A percentile compares a stretch with the other conserved stretches of the same genome.
phyloP scores from a whole-genome alignment of 1,140 invertebrate species.

The Ylistrum balloti region DNA sequence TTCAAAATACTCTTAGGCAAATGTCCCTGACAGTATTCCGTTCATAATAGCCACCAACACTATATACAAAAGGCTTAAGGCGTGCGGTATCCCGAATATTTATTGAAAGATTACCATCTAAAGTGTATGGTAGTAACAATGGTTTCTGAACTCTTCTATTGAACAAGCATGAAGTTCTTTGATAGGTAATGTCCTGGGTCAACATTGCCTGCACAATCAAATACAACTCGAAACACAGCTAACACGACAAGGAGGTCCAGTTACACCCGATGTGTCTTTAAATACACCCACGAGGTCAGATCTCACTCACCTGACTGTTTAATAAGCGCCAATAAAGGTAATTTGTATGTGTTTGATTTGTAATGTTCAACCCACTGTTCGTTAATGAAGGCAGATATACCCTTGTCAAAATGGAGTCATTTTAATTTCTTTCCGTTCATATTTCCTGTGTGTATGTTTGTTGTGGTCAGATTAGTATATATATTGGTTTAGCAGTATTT shows the following conservation, averaged over 20 bases:
- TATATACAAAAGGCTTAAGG: neutral
- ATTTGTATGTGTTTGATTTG: neutral
- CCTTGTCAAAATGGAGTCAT: too few relatives aligned
- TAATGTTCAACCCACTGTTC: neutral
- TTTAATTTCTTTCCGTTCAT: too few relatives aligned
- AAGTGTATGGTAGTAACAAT: neutral
- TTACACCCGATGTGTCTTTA: neutral
- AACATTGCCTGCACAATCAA: neutral
- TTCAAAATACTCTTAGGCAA: neutral
- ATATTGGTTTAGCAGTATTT: too few relatives aligned
- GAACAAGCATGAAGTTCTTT: neutral
- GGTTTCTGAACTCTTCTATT: neutral
- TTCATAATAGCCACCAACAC: neutral
- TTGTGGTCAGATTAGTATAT: too few relatives aligned
- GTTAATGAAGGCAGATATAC: neutral
- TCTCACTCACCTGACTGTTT: neutral
- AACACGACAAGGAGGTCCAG: neutral
- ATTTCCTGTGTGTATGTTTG: too few relatives aligned
- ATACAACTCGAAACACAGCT: neutral
- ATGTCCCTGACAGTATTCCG: neutral
- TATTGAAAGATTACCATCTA: constrained; percentile 8
- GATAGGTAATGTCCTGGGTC: constrained; percentile 25
- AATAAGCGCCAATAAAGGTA: neutral
- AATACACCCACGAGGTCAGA: neutral
- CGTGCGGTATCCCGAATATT: neutral